Percentiles rank a stretch among this genome's conserved stretches.
These are phyloP conservation scores for Dinoponera quadriceps DNA, from an alignment of 1,140 invertebrate species.

Conservation along the genomic window DNA sequence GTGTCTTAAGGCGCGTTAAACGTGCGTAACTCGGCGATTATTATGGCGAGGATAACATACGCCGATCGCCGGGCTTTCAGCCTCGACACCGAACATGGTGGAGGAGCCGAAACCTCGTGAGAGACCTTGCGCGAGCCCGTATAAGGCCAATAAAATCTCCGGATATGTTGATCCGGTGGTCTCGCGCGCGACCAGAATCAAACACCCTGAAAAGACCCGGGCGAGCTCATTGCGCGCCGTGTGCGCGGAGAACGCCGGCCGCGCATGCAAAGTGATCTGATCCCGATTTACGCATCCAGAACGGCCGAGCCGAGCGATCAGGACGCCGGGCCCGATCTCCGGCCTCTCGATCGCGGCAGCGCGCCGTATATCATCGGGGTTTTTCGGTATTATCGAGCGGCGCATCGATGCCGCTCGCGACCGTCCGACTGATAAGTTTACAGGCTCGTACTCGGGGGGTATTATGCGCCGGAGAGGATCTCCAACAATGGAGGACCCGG, in stretches of 20 bases:
- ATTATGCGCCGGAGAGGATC: slow-evolving; percentile 53
- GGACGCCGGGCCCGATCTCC: slow-evolving; percentile 6
- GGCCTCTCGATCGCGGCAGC: too few species aligned
- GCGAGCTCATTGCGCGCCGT: neutral
- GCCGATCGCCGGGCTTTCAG: neutral
- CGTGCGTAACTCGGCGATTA: slow-evolving; percentile 42
- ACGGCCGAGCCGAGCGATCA: slow-evolving; percentile 1
- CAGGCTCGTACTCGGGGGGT: slow-evolving; percentile 40
- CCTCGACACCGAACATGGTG: neutral
- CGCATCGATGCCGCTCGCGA: slow-evolving; percentile 55
- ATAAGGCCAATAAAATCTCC: slow-evolving; percentile 19
- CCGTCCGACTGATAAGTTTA: slow-evolving; percentile 59
- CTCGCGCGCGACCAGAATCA: slow-evolving; percentile 13
- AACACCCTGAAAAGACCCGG: slow-evolving; percentile 20
- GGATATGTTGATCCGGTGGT: slow-evolving; percentile 54
- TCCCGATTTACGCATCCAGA: slow-evolving; percentile 54
- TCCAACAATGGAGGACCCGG: slow-evolving; percentile 38
- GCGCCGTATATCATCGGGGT: slow-evolving; percentile 24
- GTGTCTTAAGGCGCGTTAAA: slow-evolving; percentile 44
- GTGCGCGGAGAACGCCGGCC: neutral
- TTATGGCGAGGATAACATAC: slow-evolving; percentile 14
- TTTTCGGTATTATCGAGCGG: slow-evolving; percentile 56
- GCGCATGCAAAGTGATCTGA: slow-evolving; percentile 43
- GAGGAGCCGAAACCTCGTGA: slow-evolving; percentile 2
- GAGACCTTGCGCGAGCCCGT: neutral